Conservation (phyloP, 2,113 vertebrate genomes). For the Chelonoidis abingdonii region DNA sequence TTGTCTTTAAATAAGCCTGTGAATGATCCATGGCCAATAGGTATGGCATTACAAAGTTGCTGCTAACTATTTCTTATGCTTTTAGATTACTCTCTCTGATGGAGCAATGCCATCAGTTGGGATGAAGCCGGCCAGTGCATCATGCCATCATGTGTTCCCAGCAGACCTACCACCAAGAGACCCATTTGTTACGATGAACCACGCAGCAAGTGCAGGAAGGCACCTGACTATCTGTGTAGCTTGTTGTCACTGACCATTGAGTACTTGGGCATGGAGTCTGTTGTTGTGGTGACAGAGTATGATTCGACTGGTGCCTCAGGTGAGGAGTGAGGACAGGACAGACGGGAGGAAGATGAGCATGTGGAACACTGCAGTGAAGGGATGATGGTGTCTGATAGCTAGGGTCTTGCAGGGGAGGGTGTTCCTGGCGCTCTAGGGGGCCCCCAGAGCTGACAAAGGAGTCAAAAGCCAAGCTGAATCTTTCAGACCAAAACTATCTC, state of each 20-base stretch:
- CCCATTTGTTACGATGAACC: conserved; percentile 75
- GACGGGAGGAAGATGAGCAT: conserved; percentile 69
- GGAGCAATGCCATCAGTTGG: conserved; percentile 63
- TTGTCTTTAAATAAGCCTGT: neutral
- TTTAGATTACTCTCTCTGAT: conserved; percentile 24
- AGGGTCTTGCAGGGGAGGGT: conserved; percentile 77
- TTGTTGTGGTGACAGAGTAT: conserved; percentile 92
- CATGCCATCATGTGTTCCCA: conserved; percentile 87
- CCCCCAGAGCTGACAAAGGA: conserved; percentile 44
- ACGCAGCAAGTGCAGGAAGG: conserved; percentile 73
- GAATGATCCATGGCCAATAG: neutral
- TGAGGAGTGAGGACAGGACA: conserved; percentile 61
- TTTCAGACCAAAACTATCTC: conserved; percentile 90
- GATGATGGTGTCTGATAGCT: conserved; percentile 43
- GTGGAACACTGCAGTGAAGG: conserved; percentile 80
- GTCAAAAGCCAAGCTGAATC: conserved; percentile 80
- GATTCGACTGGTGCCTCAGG: conserved; percentile 73
- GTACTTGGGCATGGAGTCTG: conserved; percentile 87
- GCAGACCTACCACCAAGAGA: conserved; percentile 78
- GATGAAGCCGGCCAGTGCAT: conserved; percentile 69
- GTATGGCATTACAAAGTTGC: neutral
- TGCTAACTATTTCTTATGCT: neutral
- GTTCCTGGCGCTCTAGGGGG: neutral
- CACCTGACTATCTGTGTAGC: conserved; percentile 56
- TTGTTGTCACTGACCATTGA: conserved; percentile 74